These are phyloP conservation scores for Hipposideros armiger DNA, from an alignment of 2,113 vertebrate genomes.

Conservation along the genomic window DNA sequence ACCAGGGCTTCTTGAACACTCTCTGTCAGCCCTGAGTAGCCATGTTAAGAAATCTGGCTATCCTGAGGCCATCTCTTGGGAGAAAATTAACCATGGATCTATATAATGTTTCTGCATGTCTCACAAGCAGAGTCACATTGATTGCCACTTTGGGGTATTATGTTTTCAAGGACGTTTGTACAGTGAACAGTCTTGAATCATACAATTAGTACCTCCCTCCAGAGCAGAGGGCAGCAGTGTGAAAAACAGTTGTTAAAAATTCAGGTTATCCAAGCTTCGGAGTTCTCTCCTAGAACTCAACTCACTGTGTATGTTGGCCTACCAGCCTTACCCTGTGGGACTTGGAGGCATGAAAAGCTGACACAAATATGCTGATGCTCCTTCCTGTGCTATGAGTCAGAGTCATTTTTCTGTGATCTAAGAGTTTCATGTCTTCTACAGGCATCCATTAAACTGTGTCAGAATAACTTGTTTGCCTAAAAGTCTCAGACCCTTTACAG, in stretches of 20 bases:
- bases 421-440: neutral
- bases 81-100: neutral
- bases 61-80: neutral
- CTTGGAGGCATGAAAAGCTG: neutral
- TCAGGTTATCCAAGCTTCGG: neutral
- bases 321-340: neutral
- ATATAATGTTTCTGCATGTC: neutral
- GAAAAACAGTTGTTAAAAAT: neutral
- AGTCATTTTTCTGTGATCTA: neutral
- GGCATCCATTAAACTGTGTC: neutral
- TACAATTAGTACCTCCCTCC: neutral
- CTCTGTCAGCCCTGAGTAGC: neutral
- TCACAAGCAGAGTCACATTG: neutral
- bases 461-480: neutral
- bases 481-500: neutral
- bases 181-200: neutral
- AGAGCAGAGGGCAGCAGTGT: neutral
- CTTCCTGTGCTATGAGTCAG: neutral
- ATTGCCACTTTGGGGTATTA: neutral
- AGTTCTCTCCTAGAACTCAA: neutral
- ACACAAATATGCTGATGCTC: neutral
- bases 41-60: neutral
- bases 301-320: accelerated
- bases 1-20: neutral
- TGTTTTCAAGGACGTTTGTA: neutral